A percentile compares a stretch with the other conserved stretches of the same genome.
Conservation (phyloP, 2,888 invertebrate species). For the Plemyria rubiginata region DNA sequence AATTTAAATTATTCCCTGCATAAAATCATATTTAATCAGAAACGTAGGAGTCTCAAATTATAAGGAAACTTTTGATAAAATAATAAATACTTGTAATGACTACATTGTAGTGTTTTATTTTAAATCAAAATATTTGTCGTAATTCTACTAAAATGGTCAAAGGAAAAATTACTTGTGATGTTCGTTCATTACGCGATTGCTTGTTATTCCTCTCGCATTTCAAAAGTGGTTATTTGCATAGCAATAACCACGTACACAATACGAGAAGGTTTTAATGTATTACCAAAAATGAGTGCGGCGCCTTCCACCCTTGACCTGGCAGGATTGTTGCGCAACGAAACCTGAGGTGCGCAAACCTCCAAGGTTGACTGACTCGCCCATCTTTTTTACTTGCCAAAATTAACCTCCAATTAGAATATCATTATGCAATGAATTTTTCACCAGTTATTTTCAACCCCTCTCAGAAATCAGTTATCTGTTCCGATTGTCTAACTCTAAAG, state of each 20-base stretch:
- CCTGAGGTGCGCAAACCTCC: constrained; percentile 60
- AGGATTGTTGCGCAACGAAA: constrained; percentile 65
- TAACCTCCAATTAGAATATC: constrained; percentile 33
- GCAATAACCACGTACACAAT: too few species aligned
- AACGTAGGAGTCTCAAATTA: too few species aligned
- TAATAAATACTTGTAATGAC: too few species aligned
- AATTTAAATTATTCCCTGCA: background rate
- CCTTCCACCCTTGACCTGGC: constrained; percentile 74
- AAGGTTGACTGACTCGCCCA: constrained; percentile 67
- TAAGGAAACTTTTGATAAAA: too few species aligned
- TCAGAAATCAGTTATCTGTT: too few species aligned
- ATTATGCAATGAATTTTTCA: background rate
- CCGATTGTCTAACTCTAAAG: too few species aligned
- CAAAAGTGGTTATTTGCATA: constrained; percentile 58
- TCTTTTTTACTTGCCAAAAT: constrained; percentile 68
- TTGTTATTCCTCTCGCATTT: constrained; percentile 43
- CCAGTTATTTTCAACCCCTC: too few species aligned
- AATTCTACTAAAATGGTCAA: constrained; percentile 14
- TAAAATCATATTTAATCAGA: too few species aligned
- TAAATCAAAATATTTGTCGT: background rate
- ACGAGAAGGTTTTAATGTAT: constrained; percentile 55
- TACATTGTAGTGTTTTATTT: background rate
- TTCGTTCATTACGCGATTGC: constrained; percentile 24
- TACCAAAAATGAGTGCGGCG: constrained; percentile 74
- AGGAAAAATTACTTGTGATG: constrained; percentile 24